Conservation (phyloP, 2,888 invertebrate genomes). For the Anoplius nigerrimus region DNA sequence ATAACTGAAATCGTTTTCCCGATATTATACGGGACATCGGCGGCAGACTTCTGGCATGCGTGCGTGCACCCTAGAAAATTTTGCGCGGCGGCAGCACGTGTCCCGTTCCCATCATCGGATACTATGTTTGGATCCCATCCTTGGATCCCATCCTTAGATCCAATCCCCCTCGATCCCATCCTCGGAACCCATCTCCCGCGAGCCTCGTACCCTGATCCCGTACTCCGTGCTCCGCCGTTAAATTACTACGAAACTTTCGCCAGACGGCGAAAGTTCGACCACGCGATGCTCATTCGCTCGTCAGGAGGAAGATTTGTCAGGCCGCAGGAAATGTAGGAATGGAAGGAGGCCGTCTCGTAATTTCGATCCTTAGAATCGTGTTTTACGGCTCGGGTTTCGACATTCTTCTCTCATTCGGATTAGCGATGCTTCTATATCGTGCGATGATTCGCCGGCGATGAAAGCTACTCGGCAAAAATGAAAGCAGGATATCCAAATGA, state of each 20-base stretch:
- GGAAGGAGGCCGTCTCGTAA: too few relatives aligned
- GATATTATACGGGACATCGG: conserved; percentile 24
- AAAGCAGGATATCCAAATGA: conserved; percentile 12
- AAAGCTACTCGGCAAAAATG: not conserved
- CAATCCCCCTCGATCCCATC: not conserved
- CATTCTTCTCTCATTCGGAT: not conserved
- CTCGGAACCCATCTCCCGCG: not conserved
- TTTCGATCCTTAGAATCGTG: not conserved
- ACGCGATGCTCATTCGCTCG: conserved; percentile 2
- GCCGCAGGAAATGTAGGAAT: not conserved
- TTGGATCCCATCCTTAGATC: not conserved
- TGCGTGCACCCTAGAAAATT: conserved; percentile 23
- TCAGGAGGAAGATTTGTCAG: conserved; percentile 4
- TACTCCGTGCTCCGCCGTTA: conserved; percentile 1
- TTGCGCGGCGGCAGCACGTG: conserved; percentile 18
- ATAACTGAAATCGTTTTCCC: conserved; percentile 18
- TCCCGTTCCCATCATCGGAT: conserved; percentile 1
- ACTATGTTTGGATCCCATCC: too few relatives aligned
- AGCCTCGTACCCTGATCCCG: not conserved
- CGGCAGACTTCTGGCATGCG: conserved; percentile 11
- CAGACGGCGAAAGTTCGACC: conserved; percentile 5
- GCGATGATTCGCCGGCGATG: not conserved
- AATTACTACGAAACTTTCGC: conserved; percentile 36
- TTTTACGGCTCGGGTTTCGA: not conserved
- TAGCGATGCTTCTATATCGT: too few relatives aligned